phyloP scores from a whole-genome alignment of 2,113 vertebrate species.

The Mirza zaza region DNA sequence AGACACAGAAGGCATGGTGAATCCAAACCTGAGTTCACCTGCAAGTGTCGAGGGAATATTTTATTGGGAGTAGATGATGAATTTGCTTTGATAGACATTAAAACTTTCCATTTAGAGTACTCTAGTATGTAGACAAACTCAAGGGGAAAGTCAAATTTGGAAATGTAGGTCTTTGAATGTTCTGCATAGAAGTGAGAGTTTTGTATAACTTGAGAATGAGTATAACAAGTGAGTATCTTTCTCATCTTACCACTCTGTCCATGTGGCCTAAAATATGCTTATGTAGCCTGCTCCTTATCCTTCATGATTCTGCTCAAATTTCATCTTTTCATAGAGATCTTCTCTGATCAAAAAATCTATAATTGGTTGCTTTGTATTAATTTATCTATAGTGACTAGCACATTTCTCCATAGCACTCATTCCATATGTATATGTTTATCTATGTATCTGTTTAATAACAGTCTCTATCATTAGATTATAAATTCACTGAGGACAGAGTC shows the following conservation, averaged over 20 bases:
- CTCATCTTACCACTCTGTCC: background rate
- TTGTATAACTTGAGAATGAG: background rate
- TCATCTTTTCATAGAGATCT: background rate
- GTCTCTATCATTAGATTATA: background rate
- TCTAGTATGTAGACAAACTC: background rate
- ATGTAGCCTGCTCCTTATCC: background rate
- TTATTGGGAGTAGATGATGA: background rate
- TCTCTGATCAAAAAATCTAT: background rate
- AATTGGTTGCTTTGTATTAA: background rate
- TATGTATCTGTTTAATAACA: background rate
- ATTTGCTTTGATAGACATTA: background rate
- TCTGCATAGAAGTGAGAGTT: background rate
- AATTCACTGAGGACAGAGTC: background rate
- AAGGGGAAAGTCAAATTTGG: background rate
- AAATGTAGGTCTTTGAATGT: background rate
- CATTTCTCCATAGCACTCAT: background rate
- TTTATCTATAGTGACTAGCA: too few species aligned
- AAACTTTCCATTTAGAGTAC: background rate
- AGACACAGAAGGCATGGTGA: background rate
- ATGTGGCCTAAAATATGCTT: background rate
- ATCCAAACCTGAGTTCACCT: background rate
- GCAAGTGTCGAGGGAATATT: background rate
- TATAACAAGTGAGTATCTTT: background rate
- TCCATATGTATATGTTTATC: background rate
- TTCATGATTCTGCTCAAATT: background rate